phyloP scores from a whole-genome alignment of 37 sponge, comb jelly and placozoan genomes.

The Oscarella lobularis region DNA sequence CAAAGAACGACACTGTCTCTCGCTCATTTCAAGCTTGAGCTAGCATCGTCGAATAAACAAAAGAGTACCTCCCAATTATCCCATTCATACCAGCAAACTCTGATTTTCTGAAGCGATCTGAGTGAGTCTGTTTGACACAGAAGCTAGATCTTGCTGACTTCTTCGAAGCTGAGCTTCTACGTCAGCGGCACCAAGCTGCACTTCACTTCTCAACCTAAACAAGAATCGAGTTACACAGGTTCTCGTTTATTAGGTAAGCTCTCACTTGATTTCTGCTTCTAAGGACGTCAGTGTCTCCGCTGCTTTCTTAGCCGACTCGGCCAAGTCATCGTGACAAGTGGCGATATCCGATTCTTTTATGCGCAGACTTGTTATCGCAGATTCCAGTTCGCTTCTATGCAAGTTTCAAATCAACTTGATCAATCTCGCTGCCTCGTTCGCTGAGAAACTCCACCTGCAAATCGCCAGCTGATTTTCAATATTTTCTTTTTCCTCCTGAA shows the following conservation, averaged over 20 bases:
- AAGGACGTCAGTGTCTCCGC: background rate
- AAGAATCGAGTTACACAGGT: background rate
- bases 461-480: background rate
- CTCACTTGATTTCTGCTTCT: background rate
- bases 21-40: background rate
- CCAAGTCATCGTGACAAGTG: background rate
- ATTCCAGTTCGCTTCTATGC: background rate
- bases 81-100: background rate
- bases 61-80: background rate
- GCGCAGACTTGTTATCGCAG: background rate
- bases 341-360: background rate
- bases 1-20: background rate
- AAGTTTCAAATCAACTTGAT: too few species aligned
- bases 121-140: background rate
- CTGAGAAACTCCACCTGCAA: too few species aligned
- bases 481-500: background rate
- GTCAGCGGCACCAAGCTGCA: background rate
- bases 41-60: background rate
- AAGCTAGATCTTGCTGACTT: background rate
- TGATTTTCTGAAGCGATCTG: background rate
- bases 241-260: too few species aligned
- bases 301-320: background rate
- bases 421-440: too few species aligned
- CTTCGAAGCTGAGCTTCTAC: background rate
- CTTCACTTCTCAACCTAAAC: background rate